Percentiles rank a stretch among this genome's conserved stretches.
Conservation (phyloP, 37 sponge, comb jelly and placozoan genomes). For the Corticium candelabrum region DNA sequence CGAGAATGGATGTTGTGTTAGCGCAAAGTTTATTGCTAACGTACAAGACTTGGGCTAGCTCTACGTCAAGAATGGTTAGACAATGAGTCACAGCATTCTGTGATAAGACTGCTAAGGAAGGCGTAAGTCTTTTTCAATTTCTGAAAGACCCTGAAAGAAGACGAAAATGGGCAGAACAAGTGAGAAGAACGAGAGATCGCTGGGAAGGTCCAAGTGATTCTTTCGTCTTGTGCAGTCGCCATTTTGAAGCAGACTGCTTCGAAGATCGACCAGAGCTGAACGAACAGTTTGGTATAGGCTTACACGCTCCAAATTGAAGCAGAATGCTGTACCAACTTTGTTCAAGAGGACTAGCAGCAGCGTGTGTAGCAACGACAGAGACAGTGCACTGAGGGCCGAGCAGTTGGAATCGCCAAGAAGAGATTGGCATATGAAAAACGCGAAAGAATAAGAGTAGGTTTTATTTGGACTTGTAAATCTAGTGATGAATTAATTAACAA, state of each 20-base stretch:
- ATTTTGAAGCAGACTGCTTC: neutral
- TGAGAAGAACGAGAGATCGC: constrained; percentile 10
- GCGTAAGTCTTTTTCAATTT: constrained; percentile 19
- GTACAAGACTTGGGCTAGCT: too few species aligned
- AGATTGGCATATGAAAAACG: too few species aligned
- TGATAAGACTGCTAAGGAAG: constrained; percentile 14
- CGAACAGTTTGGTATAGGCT: neutral
- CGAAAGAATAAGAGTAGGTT: too few species aligned
- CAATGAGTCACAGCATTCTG: constrained; percentile 20
- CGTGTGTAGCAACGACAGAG: too few species aligned
- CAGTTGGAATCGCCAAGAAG: too few species aligned
- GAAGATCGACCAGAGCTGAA: neutral
- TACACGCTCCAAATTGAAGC: neutral
- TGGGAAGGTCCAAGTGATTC: constrained; percentile 13
- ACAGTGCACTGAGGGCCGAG: too few species aligned
- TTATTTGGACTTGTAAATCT: too few species aligned
- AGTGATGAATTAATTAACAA: too few species aligned
- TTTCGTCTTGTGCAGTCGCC: constrained; percentile 15
- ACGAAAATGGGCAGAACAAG: constrained; percentile 25
- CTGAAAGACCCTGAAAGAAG: neutral
- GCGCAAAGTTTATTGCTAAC: too few species aligned
- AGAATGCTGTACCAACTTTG: neutral
- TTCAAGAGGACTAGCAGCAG: too few species aligned
- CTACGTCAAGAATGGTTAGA: constrained; percentile 14
- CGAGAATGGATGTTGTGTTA: too few species aligned